These are phyloP conservation scores for Lithodes maja DNA, from an alignment of 2,888 invertebrate species.

Conservation along the genomic window DNA sequence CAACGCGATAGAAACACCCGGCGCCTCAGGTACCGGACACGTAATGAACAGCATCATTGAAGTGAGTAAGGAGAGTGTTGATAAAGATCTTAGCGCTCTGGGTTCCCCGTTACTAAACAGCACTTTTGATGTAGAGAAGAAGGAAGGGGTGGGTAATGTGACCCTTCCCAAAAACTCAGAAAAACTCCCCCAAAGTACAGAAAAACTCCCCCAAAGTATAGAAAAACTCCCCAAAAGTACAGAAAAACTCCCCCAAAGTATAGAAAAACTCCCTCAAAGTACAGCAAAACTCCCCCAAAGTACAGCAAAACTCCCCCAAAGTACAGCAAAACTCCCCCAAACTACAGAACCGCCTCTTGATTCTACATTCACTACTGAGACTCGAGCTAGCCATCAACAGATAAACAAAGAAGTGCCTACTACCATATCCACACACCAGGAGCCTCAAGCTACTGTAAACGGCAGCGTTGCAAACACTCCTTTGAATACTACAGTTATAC, in stretches of 20 bases:
- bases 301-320: too few relatives aligned
- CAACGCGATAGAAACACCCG: neutral
- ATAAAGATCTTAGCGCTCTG: neutral
- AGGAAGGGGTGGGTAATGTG: neutral
- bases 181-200: neutral
- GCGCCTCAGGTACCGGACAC: neutral
- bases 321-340: too few relatives aligned
- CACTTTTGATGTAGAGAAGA: slow-evolving; percentile 36
- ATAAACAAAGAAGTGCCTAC: too few relatives aligned
- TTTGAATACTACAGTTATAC: slow-evolving; percentile 10
- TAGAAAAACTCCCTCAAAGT: too few relatives aligned
- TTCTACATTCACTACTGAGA: neutral
- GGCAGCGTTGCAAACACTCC: too few relatives aligned
- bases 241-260: too few relatives aligned
- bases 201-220: slow-evolving; percentile 15
- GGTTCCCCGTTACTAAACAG: slow-evolving; percentile 25
- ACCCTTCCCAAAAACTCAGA: too few relatives aligned
- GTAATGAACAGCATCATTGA: slow-evolving; percentile 16
- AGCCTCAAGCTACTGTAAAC: too few relatives aligned
- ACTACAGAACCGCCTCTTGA: neutral
- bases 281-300: too few relatives aligned
- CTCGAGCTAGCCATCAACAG: neutral
- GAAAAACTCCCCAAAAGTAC: too few relatives aligned
- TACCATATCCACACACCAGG: too few relatives aligned
- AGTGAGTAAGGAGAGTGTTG: slow-evolving; percentile 15